Evolutionary conservation across 1,140 invertebrate species (phyloP), one percentile per base, ranked within the genome.

Genomic region (Augochlora pura): DNA sequence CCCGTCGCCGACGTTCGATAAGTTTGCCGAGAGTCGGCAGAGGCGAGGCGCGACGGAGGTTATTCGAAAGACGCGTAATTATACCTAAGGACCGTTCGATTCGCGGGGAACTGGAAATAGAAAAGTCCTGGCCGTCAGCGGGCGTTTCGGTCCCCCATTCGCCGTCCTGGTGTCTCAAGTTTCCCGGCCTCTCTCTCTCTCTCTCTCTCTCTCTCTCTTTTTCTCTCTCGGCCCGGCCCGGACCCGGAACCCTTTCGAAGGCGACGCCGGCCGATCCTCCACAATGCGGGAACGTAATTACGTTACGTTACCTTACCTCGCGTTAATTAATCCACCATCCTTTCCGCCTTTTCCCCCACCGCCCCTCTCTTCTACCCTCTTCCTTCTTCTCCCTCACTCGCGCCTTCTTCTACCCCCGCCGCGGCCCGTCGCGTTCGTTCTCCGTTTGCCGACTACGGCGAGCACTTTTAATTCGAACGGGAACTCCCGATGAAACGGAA

Each of bases 321-420:
- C 87, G 82, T 89, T 88, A 89, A 89, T 89, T 88, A 88, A 89
- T 88, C 81, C 81, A 62, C 46, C 81, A 70, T 85, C 49, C 18
- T 16, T 21, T 16, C 16, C 49, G 2, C 42, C 42, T 14, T 12
- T 10, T 10, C 42, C 10, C 2, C 7, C 9, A 0, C 39, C 39
- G 0, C 2, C 39, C 9, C 39, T 42, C 39, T 7, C 39, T 10
- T 0, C 39, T n/a, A n/a, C n/a, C n/a, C n/a, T n/a, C n/a, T 21
- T 16, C n/a, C n/a, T n/a, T n/a, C n/a, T n/a, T n/a, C n/a, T n/a
- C n/a, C n/a, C n/a, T n/a, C n/a, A n/a, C 3, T 39, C 38, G 3
- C 38, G 8, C 38, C 3, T 8, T 1, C 39, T 10, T 8, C 39
- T 10, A 6, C 39, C 39, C 1, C 39, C 39, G 8, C 5, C 39